Percentiles rank a stretch among this genome's conserved stretches.
phyloP scores from a whole-genome alignment of 2,797 vertebrate genomes.

The Odontamblyopus rebecca region DNA sequence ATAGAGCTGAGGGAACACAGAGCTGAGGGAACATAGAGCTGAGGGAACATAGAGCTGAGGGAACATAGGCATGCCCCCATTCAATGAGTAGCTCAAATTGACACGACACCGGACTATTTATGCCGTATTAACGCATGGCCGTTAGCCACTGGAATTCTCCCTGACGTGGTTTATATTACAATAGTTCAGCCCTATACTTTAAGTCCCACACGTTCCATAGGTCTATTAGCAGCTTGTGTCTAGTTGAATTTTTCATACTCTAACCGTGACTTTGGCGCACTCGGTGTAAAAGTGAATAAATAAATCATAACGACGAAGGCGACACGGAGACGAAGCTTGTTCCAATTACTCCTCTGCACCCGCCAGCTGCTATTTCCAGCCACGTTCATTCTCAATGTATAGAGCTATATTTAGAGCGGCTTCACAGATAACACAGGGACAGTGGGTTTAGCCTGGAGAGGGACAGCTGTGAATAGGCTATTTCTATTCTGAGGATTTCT shows the following conservation, averaged over 20 bases:
- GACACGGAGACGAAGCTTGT: constrained; percentile 12
- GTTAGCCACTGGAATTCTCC: no score
- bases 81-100: no score
- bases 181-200: no score
- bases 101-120: no score
- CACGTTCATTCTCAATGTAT: constrained; percentile 29
- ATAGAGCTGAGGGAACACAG: no score
- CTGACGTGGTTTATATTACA: constrained; percentile 11
- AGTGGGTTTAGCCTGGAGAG: background rate
- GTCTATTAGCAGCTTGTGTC: constrained; percentile 24
- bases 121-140: no score
- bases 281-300: constrained; percentile 42
- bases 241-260: constrained; percentile 36
- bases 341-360: constrained; percentile 40
- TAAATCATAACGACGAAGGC: constrained; percentile 45
- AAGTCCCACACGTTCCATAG: no score
- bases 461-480: background rate
- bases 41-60: no score
- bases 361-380: constrained; percentile 46
- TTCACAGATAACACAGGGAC: constrained; percentile 3
- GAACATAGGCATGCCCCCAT: no score
- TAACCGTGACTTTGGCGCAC: constrained; percentile 43
- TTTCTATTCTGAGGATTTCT: background rate
- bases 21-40: no score
- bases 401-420: constrained; percentile 33